These are phyloP conservation scores for Drosophila anomalata DNA, from an alignment of 2,888 invertebrate species.

Conservation along the genomic window DNA sequence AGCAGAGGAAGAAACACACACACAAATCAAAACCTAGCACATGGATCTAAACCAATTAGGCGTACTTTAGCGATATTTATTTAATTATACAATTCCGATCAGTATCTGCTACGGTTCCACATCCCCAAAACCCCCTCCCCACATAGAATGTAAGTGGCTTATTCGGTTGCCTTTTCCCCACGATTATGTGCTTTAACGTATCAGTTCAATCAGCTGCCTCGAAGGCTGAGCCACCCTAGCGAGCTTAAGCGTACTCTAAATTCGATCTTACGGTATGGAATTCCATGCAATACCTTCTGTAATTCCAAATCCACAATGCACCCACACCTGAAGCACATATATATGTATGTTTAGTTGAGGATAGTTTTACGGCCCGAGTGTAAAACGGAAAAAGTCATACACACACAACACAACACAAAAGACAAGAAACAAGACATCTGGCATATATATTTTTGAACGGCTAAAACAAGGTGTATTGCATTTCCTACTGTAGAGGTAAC, in stretches of 20 bases:
- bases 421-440: constrained; percentile 52
- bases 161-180: constrained; percentile 42
- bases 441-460: constrained; percentile 43
- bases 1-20: constrained; percentile 18
- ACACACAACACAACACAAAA: constrained; percentile 21
- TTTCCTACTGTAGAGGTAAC: constrained; percentile 76
- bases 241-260: constrained; percentile 39
- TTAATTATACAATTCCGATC: constrained; percentile 64
- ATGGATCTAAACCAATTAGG: constrained; percentile 76
- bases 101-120: constrained; percentile 38
- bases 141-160: constrained; percentile 34
- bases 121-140: constrained; percentile 19
- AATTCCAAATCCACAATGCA: constrained; percentile 32
- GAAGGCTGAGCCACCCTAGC: constrained; percentile 37
- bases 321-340: constrained; percentile 6
- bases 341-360: constrained; percentile 33
- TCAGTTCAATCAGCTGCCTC: constrained; percentile 37
- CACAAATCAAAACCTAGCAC: constrained; percentile 73
- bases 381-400: constrained; percentile 9
- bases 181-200: constrained; percentile 43
- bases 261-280: constrained; percentile 18
- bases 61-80: constrained; percentile 74
- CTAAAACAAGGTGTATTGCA: constrained; percentile 55
- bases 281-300: constrained; percentile 6
- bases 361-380: constrained; percentile 14